Evolutionary conservation across 2,113 vertebrate genomes (phyloP).

Genomic region (Toxostoma redivivum): DNA sequence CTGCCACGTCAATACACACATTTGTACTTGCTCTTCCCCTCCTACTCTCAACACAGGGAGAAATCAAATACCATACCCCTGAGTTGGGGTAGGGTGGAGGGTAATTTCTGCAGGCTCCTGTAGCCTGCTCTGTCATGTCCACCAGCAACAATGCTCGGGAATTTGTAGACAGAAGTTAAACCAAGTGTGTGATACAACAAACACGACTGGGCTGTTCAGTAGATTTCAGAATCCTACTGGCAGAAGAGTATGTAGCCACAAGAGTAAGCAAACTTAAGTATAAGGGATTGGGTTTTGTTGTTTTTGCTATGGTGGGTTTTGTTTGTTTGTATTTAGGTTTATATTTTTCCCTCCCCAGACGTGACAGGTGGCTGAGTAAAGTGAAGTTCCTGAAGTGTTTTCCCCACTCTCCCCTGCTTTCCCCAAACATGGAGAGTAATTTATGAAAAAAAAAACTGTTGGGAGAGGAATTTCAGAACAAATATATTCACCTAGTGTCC

Average conservation of each 20-base stretch:
- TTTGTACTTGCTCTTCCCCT: neutral
- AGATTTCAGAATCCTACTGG: neutral
- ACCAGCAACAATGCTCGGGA: neutral
- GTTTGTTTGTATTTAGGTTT: neutral
- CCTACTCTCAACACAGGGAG: neutral
- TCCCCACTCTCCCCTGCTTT: neutral
- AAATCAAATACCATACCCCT: neutral
- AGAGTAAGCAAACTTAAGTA: neutral
- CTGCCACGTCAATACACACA: neutral
- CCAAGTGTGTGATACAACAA: neutral
- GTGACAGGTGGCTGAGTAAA: neutral
- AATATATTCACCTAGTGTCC: neutral
- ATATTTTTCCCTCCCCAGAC: neutral
- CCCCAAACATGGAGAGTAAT: neutral
- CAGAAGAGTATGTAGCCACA: neutral
- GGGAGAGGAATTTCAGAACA: neutral
- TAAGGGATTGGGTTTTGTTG: fast-evolving
- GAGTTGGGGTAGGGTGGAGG: neutral
- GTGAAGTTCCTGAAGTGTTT: neutral
- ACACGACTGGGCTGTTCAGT: neutral
- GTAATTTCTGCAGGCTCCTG: neutral
- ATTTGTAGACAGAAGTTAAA: neutral
- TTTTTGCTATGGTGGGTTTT: neutral
- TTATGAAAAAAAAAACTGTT: neutral
- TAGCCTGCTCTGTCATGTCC: neutral